Conservation (phyloP, 30 jellyfish, hydroid and myxozoan species). For the Haliclystus octoradiatus region DNA sequence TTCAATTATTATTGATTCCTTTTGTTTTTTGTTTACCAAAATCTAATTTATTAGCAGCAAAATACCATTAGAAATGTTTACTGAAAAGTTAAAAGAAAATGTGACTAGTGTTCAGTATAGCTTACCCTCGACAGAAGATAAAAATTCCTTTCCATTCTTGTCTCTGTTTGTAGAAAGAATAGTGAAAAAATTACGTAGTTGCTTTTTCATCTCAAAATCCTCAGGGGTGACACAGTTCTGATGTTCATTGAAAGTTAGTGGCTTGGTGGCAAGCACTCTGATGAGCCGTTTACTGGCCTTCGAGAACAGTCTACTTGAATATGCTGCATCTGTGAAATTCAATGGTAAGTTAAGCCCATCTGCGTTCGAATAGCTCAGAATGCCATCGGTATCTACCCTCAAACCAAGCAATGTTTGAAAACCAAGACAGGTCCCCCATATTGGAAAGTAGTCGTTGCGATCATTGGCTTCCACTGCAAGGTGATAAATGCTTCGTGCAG, state of each 20-base stretch:
- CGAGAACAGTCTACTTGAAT: too few relatives aligned
- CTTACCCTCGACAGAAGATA: slow-evolving; percentile 90
- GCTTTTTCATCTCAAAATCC: slow-evolving; percentile 10
- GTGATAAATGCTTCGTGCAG: slow-evolving; percentile 48
- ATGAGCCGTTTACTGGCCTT: slow-evolving; percentile 7
- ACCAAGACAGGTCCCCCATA: slow-evolving; percentile 98
- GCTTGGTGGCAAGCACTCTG: slow-evolving; percentile 25
- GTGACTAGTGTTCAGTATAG: not conserved
- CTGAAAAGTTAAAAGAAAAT: too few relatives aligned
- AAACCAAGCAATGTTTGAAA: slow-evolving; percentile 57
- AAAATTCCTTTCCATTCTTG: slow-evolving; percentile 46
- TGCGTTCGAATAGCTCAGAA: too few relatives aligned
- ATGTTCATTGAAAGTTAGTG: slow-evolving; percentile 70
- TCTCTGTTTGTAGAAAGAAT: slow-evolving; percentile 62
- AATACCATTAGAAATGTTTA: too few relatives aligned
- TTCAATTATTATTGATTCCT: too few relatives aligned
- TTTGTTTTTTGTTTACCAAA: too few relatives aligned
- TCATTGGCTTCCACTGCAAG: slow-evolving; percentile 46
- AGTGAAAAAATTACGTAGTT: slow-evolving; percentile 24
- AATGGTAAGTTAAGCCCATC: too few relatives aligned
- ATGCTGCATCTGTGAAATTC: too few relatives aligned
- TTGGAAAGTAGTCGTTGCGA: slow-evolving; percentile 67
- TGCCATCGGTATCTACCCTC: too few relatives aligned
- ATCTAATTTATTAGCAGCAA: too few relatives aligned
- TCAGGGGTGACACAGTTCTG: slow-evolving; percentile 79